These are phyloP conservation scores for Somateria mollissima DNA, from an alignment of 2,797 vertebrate species.

Conservation along the genomic window DNA sequence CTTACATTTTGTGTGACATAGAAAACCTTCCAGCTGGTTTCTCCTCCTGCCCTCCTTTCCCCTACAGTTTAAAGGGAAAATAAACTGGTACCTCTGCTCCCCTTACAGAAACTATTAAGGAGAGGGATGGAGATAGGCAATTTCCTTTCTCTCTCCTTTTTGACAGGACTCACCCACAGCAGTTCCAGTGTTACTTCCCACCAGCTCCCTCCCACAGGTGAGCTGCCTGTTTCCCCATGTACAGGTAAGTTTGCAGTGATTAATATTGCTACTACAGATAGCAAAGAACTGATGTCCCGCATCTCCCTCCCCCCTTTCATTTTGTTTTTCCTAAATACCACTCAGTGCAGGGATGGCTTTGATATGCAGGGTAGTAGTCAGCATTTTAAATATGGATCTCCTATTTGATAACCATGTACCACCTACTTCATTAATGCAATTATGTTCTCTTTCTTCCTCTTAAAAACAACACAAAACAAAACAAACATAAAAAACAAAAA, in stretches of 20 bases:
- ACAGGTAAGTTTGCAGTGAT: neutral
- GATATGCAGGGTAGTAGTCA: neutral
- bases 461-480: too few relatives aligned
- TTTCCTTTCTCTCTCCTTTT: neutral
- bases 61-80: neutral
- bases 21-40: neutral
- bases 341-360: neutral
- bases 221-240: neutral
- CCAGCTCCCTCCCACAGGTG: neutral
- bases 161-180: neutral
- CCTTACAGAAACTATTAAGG: neutral
- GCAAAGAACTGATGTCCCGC: neutral
- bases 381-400: neutral
- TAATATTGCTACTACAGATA: neutral
- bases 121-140: rapidly evolving
- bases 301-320: neutral
- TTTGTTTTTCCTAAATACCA: neutral
- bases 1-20: too few relatives aligned
- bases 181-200: neutral
- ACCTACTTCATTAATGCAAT: neutral
- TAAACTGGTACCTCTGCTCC: neutral
- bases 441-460: neutral
- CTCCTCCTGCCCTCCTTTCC: neutral
- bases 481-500: too few relatives aligned
- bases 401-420: neutral